Evolutionary conservation across 1,140 invertebrate genomes (phyloP).

Genomic region (Alviniconcha marisindica): DNA sequence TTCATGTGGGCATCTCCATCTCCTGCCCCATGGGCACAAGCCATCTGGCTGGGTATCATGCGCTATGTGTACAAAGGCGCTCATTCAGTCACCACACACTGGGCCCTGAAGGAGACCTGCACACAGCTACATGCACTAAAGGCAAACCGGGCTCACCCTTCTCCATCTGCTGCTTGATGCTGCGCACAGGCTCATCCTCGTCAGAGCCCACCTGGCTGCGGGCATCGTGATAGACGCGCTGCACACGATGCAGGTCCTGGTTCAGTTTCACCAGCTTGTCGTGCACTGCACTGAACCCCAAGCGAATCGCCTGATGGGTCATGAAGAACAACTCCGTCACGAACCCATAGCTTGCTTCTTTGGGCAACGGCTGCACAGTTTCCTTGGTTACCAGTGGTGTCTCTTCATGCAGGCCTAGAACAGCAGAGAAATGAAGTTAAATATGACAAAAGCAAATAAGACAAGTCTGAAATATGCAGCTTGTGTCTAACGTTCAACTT

Average conservation of each 20-base stretch:
- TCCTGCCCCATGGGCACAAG: no score
- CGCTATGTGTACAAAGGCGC: no score
- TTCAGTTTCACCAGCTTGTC: slow-evolving; percentile 84
- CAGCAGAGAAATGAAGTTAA: background rate
- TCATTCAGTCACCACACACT: no score
- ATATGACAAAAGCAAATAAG: no score
- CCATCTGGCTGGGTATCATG: no score
- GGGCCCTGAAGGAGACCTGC: no score
- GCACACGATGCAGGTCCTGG: slow-evolving; percentile 86
- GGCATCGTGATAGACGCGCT: slow-evolving; percentile 83
- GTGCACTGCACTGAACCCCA: slow-evolving; percentile 87
- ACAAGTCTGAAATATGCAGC: no score
- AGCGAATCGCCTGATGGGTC: slow-evolving; percentile 89
- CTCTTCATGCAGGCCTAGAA: slow-evolving; percentile 81
- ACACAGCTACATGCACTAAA: no score
- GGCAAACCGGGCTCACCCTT: slow-evolving; percentile 63
- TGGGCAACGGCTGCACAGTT: slow-evolving; percentile 79
- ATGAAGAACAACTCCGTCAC: slow-evolving; percentile 94
- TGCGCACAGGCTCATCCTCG: slow-evolving; percentile 79
- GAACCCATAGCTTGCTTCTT: slow-evolving; percentile 82
- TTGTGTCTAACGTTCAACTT: no score
- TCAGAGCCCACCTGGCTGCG: slow-evolving; percentile 56
- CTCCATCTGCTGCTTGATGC: slow-evolving; percentile 82
- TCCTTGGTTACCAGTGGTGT: slow-evolving; percentile 86
- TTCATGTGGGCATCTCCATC: no score